Conservation (phyloP, 2,113 vertebrate genomes). For the Eonycteris spelaea region DNA sequence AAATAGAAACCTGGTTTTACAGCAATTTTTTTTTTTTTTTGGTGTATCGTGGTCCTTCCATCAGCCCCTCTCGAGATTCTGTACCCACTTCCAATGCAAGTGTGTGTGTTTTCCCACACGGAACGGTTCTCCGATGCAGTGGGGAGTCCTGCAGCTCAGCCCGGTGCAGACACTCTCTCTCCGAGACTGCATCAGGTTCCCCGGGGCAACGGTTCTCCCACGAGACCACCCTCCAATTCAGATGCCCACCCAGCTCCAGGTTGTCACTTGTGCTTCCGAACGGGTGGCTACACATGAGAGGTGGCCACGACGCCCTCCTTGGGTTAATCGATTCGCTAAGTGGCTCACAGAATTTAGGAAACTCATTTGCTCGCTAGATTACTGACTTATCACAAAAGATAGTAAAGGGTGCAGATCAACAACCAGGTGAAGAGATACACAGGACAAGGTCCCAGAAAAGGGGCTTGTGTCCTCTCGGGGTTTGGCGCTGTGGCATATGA, state of each 20-base stretch:
- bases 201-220: not conserved
- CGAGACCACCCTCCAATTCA: not conserved
- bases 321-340: not conserved
- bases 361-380: not conserved
- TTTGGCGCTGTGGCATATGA: not conserved
- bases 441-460: not conserved
- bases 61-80: not conserved
- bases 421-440: not conserved
- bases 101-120: not conserved
- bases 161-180: not conserved
- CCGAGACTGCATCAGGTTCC: not conserved
- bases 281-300: not conserved
- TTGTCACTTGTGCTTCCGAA: not conserved
- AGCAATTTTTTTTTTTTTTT: not conserved
- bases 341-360: not conserved
- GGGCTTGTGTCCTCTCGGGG: no score
- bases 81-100: accelerated
- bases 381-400: not conserved
- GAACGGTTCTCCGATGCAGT: not conserved
- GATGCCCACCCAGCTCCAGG: not conserved
- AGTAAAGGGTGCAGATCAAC: not conserved
- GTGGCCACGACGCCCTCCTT: not conserved
- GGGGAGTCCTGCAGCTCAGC: not conserved
- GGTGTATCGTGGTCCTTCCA: not conserved
- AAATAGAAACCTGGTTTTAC: conserved; percentile 12